These are phyloP conservation scores for Stegodyphus mimosarum DNA, from an alignment of 1,140 invertebrate genomes.

Conservation along the genomic window DNA sequence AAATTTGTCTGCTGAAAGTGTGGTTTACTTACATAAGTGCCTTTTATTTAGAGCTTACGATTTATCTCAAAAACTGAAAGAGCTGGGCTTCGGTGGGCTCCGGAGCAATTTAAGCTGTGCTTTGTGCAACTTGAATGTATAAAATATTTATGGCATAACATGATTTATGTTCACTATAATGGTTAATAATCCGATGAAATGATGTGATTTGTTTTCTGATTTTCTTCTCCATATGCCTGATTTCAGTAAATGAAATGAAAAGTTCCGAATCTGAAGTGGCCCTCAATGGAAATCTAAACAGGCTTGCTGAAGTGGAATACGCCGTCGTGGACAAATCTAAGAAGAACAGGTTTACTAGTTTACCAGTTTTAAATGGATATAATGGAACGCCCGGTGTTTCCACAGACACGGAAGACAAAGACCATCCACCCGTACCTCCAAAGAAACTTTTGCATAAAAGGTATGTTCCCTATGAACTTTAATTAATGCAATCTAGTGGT, in stretches of 20 bases:
- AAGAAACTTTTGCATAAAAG: conserved; percentile 54
- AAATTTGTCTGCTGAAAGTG: too few relatives aligned
- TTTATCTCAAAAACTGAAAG: too few relatives aligned
- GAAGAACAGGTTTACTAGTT: conserved; percentile 46
- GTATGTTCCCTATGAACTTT: not conserved
- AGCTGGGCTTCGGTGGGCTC: too few relatives aligned
- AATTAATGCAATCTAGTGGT: too few relatives aligned
- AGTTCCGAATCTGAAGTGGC: not conserved
- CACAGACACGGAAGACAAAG: conserved; percentile 26
- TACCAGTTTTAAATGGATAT: conserved; percentile 30
- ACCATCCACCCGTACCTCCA: conserved; percentile 41
- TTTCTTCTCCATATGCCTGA: not conserved
- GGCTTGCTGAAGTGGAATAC: conserved; percentile 39
- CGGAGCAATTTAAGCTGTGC: too few relatives aligned
- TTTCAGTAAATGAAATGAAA: not conserved
- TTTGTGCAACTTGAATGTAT: too few relatives aligned
- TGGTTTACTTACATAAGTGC: too few relatives aligned
- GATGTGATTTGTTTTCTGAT: not conserved
- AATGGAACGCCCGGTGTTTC: not conserved
- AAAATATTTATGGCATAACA: too few relatives aligned
- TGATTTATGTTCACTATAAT: too few relatives aligned
- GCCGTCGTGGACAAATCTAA: conserved; percentile 54
- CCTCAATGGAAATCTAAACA: not conserved
- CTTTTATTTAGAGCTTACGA: too few relatives aligned
- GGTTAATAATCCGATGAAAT: too few relatives aligned